These are phyloP conservation scores for Rhizoglyphus robini DNA, from an alignment of 1,140 invertebrate species.

Conservation along the genomic window DNA sequence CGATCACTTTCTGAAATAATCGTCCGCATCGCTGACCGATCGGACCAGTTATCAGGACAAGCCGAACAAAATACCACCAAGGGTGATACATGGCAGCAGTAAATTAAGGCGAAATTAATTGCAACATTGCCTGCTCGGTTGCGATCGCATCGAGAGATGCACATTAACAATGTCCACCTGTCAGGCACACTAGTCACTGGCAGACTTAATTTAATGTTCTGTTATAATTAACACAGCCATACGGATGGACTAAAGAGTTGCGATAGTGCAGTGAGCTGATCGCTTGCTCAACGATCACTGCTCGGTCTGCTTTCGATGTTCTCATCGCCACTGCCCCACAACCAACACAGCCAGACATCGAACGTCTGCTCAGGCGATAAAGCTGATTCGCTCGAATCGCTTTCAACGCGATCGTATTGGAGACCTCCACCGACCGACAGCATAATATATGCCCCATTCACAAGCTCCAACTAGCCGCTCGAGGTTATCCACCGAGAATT, in stretches of 20 bases:
- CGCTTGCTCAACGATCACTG: too few species aligned
- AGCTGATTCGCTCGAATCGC: not conserved
- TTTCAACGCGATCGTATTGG: too few species aligned
- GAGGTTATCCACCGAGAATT: too few species aligned
- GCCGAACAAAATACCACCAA: constrained; percentile 6
- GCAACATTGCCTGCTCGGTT: not conserved
- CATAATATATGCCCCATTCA: too few species aligned
- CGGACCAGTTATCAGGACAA: too few species aligned
- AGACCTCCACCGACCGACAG: too few species aligned
- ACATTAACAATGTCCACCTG: constrained; percentile 14
- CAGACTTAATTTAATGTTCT: constrained; percentile 7
- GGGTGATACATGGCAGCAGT: constrained; percentile 7
- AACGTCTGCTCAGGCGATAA: not conserved
- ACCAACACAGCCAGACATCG: not conserved
- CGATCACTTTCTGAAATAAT: too few species aligned
- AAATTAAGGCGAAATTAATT: constrained; percentile 13
- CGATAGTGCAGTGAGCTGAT: too few species aligned
- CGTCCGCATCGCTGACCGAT: too few species aligned
- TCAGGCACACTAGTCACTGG: not conserved
- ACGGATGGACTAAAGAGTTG: constrained; percentile 1
- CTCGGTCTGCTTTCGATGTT: too few species aligned
- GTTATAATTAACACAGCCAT: constrained; percentile 9
- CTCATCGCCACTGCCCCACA: too few species aligned
- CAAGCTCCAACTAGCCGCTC: too few species aligned
- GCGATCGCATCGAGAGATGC: not conserved